Conservation (phyloP, 2,113 vertebrate genomes). For the Plotosus lineatus region DNA sequence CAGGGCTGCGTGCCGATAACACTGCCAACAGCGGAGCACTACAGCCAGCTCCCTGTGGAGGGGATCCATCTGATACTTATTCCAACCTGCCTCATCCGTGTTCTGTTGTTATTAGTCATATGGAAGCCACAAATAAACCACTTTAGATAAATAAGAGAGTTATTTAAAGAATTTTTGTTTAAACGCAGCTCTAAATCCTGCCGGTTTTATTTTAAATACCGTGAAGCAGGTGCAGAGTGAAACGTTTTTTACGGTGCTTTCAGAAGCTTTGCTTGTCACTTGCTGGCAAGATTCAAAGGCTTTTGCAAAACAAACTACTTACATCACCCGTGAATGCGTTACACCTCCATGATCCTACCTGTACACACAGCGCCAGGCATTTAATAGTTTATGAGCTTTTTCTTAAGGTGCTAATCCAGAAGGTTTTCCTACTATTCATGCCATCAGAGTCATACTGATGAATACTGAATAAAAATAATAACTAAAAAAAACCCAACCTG, state of each 20-base stretch:
- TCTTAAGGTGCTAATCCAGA: constrained; percentile 4
- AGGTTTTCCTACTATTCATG: background rate
- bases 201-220: constrained; percentile 6
- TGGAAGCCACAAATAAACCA: constrained; percentile 15
- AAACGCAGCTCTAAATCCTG: background rate
- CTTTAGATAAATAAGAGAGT: constrained; percentile 14
- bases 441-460: background rate
- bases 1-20: constrained; percentile 61
- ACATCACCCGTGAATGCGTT: constrained; percentile 5
- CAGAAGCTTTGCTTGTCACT: constrained; percentile 8
- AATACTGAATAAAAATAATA: background rate
- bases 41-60: constrained; percentile 53
- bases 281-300: constrained; percentile 7
- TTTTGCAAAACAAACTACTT: constrained; percentile 12
- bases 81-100: constrained; percentile 54
- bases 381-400: constrained; percentile 15
- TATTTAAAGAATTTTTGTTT: constrained; percentile 5
- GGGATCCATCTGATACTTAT: constrained; percentile 59
- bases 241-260: background rate
- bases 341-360: background rate
- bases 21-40: constrained; percentile 57
- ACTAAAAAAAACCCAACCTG: too few relatives aligned
- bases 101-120: constrained; percentile 45
- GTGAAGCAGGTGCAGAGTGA: constrained; percentile 9
- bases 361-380: background rate